A percentile compares a stretch with the other conserved stretches of the same genome.
Evolutionary conservation across 2,888 invertebrate species (phyloP).

Genomic region (Amphipoea oculea): DNA sequence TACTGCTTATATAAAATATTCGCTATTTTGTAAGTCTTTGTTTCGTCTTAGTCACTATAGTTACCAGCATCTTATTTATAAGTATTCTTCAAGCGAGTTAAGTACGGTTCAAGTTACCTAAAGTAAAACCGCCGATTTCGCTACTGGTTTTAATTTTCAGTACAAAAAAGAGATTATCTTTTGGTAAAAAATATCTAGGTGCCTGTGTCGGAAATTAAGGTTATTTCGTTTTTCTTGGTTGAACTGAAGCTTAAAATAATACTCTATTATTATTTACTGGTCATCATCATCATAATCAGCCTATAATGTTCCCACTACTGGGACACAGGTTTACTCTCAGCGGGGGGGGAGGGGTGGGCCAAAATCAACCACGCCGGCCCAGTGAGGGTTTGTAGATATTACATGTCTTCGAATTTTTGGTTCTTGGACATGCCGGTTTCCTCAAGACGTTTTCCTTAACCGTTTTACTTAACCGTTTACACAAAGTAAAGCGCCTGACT

Average conservation of each 20-base stretch:
- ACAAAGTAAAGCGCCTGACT: too few species aligned
- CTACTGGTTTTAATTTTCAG: slow-evolving; percentile 54
- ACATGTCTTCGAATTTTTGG: too few species aligned
- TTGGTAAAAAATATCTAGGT: slow-evolving; percentile 41
- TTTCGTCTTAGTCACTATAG: slow-evolving; percentile 2
- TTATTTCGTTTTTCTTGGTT: slow-evolving; percentile 23
- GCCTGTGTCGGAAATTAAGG: slow-evolving; percentile 21
- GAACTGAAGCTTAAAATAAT: slow-evolving; percentile 1
- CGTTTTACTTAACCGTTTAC: too few species aligned
- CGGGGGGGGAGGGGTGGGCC: too few species aligned
- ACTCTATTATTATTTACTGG: slow-evolving; percentile 7
- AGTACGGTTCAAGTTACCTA: slow-evolving; percentile 51
- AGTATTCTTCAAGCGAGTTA: slow-evolving; percentile 17
- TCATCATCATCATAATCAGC: too few species aligned
- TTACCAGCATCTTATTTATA: slow-evolving; percentile 11
- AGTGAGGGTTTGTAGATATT: too few species aligned
- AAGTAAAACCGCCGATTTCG: slow-evolving; percentile 37
- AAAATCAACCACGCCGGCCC: too few species aligned
- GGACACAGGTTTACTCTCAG: too few species aligned
- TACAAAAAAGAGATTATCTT: slow-evolving; percentile 44
- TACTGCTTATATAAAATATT: background rate
- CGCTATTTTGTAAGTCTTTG: background rate
- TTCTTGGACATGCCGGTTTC: too few species aligned
- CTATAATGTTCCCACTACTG: too few species aligned
- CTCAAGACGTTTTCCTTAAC: too few species aligned